These are phyloP conservation scores for Augiades crinisus DNA, from an alignment of 2,888 invertebrate genomes.

Conservation along the genomic window DNA sequence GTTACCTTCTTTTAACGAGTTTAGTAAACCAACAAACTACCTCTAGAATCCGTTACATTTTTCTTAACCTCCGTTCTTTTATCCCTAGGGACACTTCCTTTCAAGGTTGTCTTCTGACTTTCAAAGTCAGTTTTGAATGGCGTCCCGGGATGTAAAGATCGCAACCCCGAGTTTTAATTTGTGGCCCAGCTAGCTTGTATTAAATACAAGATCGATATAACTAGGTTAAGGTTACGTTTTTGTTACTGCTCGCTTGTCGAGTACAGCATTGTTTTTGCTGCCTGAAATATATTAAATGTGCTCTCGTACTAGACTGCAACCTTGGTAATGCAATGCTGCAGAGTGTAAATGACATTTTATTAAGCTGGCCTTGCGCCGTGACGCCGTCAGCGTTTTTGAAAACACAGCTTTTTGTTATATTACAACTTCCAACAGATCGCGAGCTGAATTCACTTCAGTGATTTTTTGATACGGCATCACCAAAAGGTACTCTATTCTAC, in stretches of 20 bases:
- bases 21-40: neutral
- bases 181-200: neutral
- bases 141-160: neutral
- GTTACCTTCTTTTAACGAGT: neutral
- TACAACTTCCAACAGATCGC: neutral
- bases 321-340: conserved; percentile 10
- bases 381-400: neutral
- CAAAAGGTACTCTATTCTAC: too few species aligned
- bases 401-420: neutral
- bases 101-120: neutral
- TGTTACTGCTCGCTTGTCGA: conserved; percentile 13
- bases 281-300: conserved; percentile 22
- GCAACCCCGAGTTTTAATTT: conserved; percentile 1
- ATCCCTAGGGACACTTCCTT: neutral
- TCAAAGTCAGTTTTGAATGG: neutral
- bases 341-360: conserved; percentile 24
- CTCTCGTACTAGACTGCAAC: conserved; percentile 7
- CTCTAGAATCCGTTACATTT: neutral
- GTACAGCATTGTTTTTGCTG: conserved; percentile 19
- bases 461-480: too few species aligned
- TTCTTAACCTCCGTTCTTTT: neutral
- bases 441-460: too few species aligned
- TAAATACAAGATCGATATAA: conserved; percentile 14
- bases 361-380: conserved; percentile 11
- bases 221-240: conserved; percentile 21